These are phyloP conservation scores for Onychostoma macrolepis DNA, from an alignment of 2,113 vertebrate genomes.

Conservation along the genomic window DNA sequence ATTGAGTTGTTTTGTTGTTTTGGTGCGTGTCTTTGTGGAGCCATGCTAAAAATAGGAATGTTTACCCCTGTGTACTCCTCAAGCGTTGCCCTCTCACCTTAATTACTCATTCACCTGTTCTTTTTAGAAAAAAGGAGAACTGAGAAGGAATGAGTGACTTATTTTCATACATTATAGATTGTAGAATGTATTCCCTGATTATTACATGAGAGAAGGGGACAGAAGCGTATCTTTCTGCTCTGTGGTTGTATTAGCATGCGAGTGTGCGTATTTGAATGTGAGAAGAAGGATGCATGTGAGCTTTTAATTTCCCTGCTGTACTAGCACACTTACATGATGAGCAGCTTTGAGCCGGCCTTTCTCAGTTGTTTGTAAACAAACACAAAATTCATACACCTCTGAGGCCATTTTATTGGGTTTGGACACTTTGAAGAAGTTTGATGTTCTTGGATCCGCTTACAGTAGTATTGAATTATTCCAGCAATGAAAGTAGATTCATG, in stretches of 20 bases:
- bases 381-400: slow-evolving; percentile 31
- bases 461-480: background rate
- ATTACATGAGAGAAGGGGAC: background rate
- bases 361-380: slow-evolving; percentile 39
- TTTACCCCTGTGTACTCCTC: background rate
- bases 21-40: background rate
- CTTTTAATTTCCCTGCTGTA: slow-evolving; percentile 43
- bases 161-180: slow-evolving; percentile 4
- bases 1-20: slow-evolving; percentile 16
- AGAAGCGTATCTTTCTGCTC: background rate
- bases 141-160: background rate
- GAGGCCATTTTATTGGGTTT: slow-evolving; percentile 15
- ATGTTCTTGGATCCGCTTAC: background rate
- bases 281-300: slow-evolving; percentile 5
- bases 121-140: background rate
- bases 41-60: slow-evolving; percentile 17
- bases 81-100: background rate
- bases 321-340: slow-evolving; percentile 50
- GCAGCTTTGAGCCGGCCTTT: slow-evolving; percentile 37
- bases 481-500: background rate
- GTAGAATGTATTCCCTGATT: slow-evolving; percentile 20
- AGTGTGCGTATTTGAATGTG: background rate
- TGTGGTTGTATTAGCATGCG: background rate
- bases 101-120: slow-evolving; percentile 4
- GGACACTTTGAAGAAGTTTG: slow-evolving; percentile 23